These are phyloP conservation scores for Osmoderma eremita DNA, from an alignment of 2,888 invertebrate genomes.

Conservation along the genomic window DNA sequence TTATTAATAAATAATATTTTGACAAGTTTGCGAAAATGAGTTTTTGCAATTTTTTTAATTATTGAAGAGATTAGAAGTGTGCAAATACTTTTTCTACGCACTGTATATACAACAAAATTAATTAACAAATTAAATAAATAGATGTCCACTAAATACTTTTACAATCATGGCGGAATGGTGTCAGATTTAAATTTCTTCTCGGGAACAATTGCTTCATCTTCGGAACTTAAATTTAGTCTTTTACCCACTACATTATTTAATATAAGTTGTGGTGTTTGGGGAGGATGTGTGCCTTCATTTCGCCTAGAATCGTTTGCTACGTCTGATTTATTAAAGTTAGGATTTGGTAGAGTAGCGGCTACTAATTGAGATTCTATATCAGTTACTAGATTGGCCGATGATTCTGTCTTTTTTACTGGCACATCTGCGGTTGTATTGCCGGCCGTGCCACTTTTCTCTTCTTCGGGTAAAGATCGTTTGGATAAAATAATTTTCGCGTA, in stretches of 20 bases:
- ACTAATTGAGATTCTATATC: slow-evolving; percentile 60
- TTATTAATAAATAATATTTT: no score
- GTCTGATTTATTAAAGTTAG: slow-evolving; percentile 48
- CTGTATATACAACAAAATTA: no score
- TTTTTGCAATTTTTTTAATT: no score
- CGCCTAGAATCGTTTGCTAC: slow-evolving; percentile 41
- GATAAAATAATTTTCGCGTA: slow-evolving; percentile 67
- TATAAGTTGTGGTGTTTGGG: slow-evolving; percentile 5
- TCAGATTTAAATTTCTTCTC: slow-evolving; percentile 13
- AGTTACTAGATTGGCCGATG: slow-evolving; percentile 40
- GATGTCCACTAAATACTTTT: background rate
- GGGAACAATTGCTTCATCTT: slow-evolving; percentile 5
- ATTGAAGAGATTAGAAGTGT: no score
- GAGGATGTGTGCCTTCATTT: slow-evolving; percentile 1
- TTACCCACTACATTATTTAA: slow-evolving; percentile 14
- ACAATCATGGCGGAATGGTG: background rate
- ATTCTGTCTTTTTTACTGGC: slow-evolving; percentile 52
- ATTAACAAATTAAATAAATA: background rate
- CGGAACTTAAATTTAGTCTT: background rate
- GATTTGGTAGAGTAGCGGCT: slow-evolving; percentile 57
- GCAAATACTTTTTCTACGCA: no score
- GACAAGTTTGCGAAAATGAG: no score
- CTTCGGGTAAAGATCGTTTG: slow-evolving; percentile 56
- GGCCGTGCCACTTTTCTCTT: slow-evolving; percentile 43
- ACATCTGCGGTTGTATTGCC: slow-evolving; percentile 51